Evolutionary conservation across 2,113 vertebrate genomes (phyloP), one percentile per base, ranked within the genome.

Genomic region (Vireo altiloquus): DNA sequence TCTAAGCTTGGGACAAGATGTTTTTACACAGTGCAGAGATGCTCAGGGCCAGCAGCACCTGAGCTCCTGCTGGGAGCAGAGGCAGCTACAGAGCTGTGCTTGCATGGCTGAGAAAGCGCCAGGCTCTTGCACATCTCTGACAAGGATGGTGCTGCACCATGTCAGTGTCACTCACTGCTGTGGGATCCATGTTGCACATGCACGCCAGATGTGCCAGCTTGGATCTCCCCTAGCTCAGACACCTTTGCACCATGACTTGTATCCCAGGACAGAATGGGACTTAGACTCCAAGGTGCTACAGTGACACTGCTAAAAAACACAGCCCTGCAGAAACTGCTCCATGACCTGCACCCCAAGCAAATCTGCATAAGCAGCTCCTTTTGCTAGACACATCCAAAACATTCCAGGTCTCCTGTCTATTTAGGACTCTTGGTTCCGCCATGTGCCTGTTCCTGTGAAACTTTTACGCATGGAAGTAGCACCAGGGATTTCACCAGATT

Each of bases 141-240:
- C n/a, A 15, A 59, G 33, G 18, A 13, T 5, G 7, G 60, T 39
- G 60, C 10, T 35, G 37, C 50, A 44, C 28, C 63, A 11, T 9
- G 17, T 15, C 60, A 39, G 31, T 1, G 1, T 11, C 57, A 50
- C 31, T 46, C 0, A 0, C 6, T 15, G 3, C 59, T 49, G 50
- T 82, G 53, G 28, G 57, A 76, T 50, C 30, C 13, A 3, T 3
- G 2, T 3, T n/a, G n/a, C n/a, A n/a, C 85, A 53, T 17, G 53
- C 23, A 56, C 9, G 16, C 6, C 1, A 1, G 22, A 75, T 46
- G 24, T 47, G 23, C 37, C 72, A 77, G 23, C 37, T 17, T 35
- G 75, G 14, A n/a, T 33, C 16, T 72, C 35, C 19, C 9, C 49
- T 15, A 35, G 42, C 9, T 54, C 52, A 60, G 44, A 31, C 33